Base-by-base conservation (phyloP, 1,140 invertebrate genomes). In the Drosophila santomea region DNA sequence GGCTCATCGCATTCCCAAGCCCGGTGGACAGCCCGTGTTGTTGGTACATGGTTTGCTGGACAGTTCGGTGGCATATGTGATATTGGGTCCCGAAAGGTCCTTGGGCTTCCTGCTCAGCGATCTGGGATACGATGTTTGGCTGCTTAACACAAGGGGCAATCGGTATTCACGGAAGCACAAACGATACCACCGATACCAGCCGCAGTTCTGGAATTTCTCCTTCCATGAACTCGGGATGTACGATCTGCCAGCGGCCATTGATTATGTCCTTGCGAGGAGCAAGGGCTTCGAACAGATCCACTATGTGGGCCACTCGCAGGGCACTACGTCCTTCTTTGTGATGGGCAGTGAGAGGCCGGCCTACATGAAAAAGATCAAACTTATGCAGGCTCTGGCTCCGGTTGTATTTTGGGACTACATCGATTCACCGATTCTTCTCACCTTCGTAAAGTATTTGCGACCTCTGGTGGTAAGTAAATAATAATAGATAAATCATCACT, bases 121-220 rank as follows among this genome's bases (percentile, higher is more conserved):
- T 74, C 88, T 90, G 15, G 95, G 95, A 4, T 96, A 94, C 57
- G 95, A 96, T 76, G 95, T 96, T 0, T 97, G 96, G 96, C 61
- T 97, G 78, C 95, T 95, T 0, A 97, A 97, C 83, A 93, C 93
- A 4, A 92, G 96, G 36, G 96, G 96, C 2, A 96, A 94, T 78
- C 93, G 92, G 0, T 95, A 95, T 81, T 96, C 95, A 0, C 91
- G 93, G 3, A 92, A 93, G 23, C 95, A 96, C 90, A 76, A 91
- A 15, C 80, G 78, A 1, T 76, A 93, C 11, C 67, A 94, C 80
- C 93, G 93, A 3, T 73, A 92, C 39, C 80, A 91, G 17, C 61
- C 59, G 6, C 67, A 92, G 48, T 93, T 93, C 43, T 93, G 92
- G 92, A 78, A 93, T 47, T 93, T 84, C 61, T 96, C 95, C 64